A percentile compares a stretch with the other conserved stretches of the same genome.
These are phyloP conservation scores for Thunnus albacares DNA, from an alignment of 2,797 vertebrate genomes.

Conservation along the genomic window DNA sequence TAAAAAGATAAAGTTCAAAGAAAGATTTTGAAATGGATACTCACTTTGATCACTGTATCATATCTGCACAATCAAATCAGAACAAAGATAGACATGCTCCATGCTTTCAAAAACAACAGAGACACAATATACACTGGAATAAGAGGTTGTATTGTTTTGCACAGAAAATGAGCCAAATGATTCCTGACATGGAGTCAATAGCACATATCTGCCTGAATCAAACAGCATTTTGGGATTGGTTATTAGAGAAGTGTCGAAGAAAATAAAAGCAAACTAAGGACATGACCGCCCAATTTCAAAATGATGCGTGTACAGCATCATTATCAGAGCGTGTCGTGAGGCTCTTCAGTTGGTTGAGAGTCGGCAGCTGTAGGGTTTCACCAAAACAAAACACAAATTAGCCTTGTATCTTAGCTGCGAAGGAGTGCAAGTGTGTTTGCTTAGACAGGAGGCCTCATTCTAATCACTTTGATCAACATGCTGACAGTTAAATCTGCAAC, in stretches of 20 bases:
- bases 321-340: constrained; percentile 30
- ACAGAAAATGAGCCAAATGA: constrained; percentile 62
- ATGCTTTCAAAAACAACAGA: constrained; percentile 40
- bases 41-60: constrained; percentile 55
- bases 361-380: constrained; percentile 54
- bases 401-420: constrained; percentile 44
- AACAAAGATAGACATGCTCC: constrained; percentile 52
- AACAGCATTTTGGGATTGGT: constrained; percentile 62
- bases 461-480: constrained; percentile 79
- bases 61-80: constrained; percentile 55
- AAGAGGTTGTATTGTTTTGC: constrained; percentile 52
- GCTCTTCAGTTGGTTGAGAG: constrained; percentile 48
- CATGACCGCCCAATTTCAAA: constrained; percentile 47
- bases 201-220: constrained; percentile 52
- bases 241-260: constrained; percentile 52
- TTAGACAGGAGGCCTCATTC: constrained; percentile 68
- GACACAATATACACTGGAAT: constrained; percentile 38
- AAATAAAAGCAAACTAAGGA: constrained; percentile 51
- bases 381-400: constrained; percentile 70
- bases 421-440: constrained; percentile 50
- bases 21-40: constrained; percentile 51
- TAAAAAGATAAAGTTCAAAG: constrained; percentile 66
- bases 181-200: constrained; percentile 67
- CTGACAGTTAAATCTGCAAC: constrained; percentile 73
- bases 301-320: constrained; percentile 42